Evolutionary conservation across 2,797 vertebrate genomes (phyloP).

Genomic region (Sardinella longiceps): DNA sequence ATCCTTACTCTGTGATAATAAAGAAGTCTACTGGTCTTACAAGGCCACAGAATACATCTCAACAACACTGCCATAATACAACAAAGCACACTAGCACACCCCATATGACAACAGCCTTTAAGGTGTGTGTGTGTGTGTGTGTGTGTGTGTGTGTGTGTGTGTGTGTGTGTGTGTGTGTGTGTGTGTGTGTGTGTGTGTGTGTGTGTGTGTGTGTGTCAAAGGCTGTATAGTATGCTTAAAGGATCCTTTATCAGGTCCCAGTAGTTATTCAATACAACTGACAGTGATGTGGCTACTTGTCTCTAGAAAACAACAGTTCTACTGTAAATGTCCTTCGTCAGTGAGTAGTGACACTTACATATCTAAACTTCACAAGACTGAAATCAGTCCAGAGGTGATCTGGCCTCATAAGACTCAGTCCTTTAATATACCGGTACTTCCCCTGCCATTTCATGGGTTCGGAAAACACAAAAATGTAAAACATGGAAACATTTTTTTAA

Average conservation of each 20-base stretch:
- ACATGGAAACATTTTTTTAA: not conserved
- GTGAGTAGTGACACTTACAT: not conserved
- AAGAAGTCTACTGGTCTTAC: conserved; percentile 59
- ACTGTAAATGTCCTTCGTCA: not conserved
- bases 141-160: conserved; percentile 37
- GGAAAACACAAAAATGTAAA: conserved; percentile 15
- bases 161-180: conserved; percentile 33
- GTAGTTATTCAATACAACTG: not conserved
- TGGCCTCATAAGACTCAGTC: not conserved
- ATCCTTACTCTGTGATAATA: conserved; percentile 73
- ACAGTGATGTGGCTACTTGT: not conserved
- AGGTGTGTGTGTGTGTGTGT: conserved; percentile 19
- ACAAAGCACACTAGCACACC: conserved; percentile 76
- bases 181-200: conserved; percentile 41
- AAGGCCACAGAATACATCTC: conserved; percentile 61
- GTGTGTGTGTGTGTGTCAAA: conserved; percentile 38
- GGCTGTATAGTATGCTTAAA: conserved; percentile 41
- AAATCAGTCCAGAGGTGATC: not conserved
- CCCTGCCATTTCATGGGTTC: not conserved
- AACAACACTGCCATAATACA: conserved; percentile 77
- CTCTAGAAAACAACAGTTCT: not conserved
- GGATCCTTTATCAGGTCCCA: conserved; percentile 19
- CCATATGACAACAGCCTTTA: conserved; percentile 60
- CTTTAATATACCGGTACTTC: not conserved
- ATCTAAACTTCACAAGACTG: not conserved